phyloP scores from a whole-genome alignment of 2,113 vertebrate species.

The Pachyramphus minor region DNA sequence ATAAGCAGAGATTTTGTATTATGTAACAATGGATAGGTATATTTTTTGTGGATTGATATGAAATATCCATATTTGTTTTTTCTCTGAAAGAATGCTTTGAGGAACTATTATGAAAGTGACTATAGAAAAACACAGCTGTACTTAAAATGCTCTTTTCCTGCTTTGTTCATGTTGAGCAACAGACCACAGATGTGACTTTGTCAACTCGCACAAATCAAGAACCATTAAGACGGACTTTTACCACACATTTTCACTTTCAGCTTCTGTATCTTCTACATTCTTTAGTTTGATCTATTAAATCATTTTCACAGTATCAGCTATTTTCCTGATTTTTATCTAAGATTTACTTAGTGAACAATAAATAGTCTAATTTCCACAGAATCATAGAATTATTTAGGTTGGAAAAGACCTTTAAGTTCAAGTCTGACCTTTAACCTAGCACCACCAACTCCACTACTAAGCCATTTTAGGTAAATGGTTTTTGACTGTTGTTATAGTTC shows the following conservation, averaged over 20 bases:
- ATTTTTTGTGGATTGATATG: not conserved
- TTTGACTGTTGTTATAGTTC: conserved; percentile 58
- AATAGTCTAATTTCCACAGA: not conserved
- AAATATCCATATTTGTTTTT: not conserved
- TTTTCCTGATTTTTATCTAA: conserved; percentile 45
- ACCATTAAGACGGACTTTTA: not conserved
- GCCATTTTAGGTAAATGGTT: conserved; percentile 54
- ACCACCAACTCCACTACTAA: not conserved
- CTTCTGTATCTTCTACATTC: conserved; percentile 40
- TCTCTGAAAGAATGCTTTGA: not conserved
- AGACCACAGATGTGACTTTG: not conserved
- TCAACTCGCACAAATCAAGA: not conserved
- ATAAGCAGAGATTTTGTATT: not conserved
- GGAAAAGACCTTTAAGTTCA: not conserved
- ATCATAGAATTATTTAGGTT: not conserved
- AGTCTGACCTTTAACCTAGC: not conserved
- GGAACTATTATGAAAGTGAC: not conserved
- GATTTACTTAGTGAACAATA: conserved; percentile 47
- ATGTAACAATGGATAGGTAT: not conserved
- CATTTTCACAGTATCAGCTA: not conserved
- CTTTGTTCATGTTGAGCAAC: not conserved
- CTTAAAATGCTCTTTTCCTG: not conserved
- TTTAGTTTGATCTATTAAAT: conserved; percentile 31
- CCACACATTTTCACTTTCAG: conserved; percentile 36
- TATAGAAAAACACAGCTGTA: not conserved